These are phyloP conservation scores for Smittia aterrima DNA, from an alignment of 2,888 invertebrate species.

Conservation along the genomic window DNA sequence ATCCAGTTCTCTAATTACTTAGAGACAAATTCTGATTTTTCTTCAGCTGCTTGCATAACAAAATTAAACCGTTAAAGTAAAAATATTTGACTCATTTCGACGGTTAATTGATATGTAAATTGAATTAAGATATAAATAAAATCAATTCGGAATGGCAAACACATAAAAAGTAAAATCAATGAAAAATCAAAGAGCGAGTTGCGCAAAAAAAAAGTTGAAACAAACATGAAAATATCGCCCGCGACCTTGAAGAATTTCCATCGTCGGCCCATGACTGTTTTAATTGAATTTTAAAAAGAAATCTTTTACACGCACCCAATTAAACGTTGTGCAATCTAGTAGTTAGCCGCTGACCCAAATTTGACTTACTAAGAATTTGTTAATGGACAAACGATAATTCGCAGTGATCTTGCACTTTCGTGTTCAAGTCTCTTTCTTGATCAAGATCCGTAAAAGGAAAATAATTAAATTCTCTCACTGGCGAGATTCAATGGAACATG, in stretches of 20 bases:
- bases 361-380: background rate
- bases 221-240: too few relatives aligned
- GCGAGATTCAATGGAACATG: background rate
- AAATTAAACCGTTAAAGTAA: too few relatives aligned
- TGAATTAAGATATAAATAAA: background rate
- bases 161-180: background rate
- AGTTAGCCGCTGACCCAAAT: background rate
- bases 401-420: background rate
- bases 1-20: too few relatives aligned
- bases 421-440: background rate
- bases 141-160: background rate
- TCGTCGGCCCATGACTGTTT: background rate
- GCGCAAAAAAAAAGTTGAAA: background rate
- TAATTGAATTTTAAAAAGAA: background rate
- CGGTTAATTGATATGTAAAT: background rate
- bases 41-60: too few relatives aligned
- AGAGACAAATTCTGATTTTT: too few relatives aligned
- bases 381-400: background rate
- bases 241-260: background rate
- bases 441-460: constrained; percentile 1
- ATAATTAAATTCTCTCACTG: background rate
- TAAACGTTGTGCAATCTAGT: background rate
- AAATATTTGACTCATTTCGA: background rate
- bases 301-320: constrained; percentile 3
- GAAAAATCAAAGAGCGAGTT: background rate